These are phyloP conservation scores for Actinemys pallida DNA, from an alignment of 2,113 vertebrate genomes.

Conservation along the genomic window DNA sequence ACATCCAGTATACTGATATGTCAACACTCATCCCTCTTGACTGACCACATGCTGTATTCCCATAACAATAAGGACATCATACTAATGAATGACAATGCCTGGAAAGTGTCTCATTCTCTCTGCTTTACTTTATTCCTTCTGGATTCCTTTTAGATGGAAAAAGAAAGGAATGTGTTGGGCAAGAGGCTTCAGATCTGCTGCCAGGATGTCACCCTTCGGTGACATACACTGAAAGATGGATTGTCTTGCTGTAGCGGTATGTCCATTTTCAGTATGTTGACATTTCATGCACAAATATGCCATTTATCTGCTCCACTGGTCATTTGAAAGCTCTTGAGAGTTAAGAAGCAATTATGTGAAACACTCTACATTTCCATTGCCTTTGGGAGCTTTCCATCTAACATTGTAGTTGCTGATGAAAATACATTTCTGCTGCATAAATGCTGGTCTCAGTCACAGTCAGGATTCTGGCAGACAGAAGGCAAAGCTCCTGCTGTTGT, in stretches of 20 bases:
- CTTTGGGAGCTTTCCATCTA: conserved; percentile 32
- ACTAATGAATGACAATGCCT: conserved; percentile 53
- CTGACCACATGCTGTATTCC: background rate
- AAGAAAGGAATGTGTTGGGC: conserved; percentile 25
- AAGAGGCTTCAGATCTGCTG: background rate
- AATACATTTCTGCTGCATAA: conserved; percentile 15
- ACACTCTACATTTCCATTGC: background rate
- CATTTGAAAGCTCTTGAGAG: background rate
- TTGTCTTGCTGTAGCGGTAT: conserved; percentile 24
- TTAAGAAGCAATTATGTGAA: conserved; percentile 1
- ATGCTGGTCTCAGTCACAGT: conserved; percentile 4
- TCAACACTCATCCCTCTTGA: conserved; percentile 59
- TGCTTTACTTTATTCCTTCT: conserved; percentile 61
- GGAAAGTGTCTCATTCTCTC: conserved; percentile 61
- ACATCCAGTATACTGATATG: conserved; percentile 40
- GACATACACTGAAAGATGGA: background rate
- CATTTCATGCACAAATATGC: background rate
- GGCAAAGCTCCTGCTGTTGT: conserved; percentile 21
- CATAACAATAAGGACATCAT: conserved; percentile 72
- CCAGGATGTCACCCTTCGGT: background rate
- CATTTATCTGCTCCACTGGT: background rate
- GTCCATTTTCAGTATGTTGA: conserved; percentile 25
- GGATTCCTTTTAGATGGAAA: conserved; percentile 51
- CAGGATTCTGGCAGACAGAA: background rate
- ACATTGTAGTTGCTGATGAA: background rate